A percentile compares a stretch with the other conserved stretches of the same genome.
These are phyloP conservation scores for Lycia hirtaria DNA, from an alignment of 2,888 invertebrate genomes.

Conservation along the genomic window DNA sequence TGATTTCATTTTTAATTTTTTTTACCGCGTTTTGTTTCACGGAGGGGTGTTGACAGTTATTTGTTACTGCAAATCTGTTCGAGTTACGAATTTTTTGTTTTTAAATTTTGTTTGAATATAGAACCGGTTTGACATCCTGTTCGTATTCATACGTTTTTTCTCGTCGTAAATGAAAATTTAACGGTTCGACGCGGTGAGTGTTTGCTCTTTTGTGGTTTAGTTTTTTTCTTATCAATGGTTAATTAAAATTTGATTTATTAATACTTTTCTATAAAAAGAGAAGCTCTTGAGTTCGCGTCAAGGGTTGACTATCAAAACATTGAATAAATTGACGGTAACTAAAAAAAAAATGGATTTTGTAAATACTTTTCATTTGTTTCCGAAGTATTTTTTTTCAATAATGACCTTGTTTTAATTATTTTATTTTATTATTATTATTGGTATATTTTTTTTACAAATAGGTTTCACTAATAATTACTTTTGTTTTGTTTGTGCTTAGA, in stretches of 20 bases:
- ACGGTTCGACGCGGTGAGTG: conserved; percentile 73
- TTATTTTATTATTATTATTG: too few relatives aligned
- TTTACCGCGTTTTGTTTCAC: conserved; percentile 79
- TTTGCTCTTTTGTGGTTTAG: conserved; percentile 77
- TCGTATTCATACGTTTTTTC: conserved; percentile 76
- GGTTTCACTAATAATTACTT: too few relatives aligned
- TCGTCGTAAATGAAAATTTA: conserved; percentile 74
- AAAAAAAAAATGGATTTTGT: not conserved
- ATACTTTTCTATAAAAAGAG: conserved; percentile 55
- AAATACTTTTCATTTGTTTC: not conserved
- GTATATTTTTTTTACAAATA: too few relatives aligned
- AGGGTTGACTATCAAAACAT: conserved; percentile 66
- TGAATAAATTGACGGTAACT: conserved; percentile 6
- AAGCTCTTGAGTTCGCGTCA: conserved; percentile 49
- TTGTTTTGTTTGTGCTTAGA: too few relatives aligned
- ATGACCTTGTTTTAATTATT: too few relatives aligned
- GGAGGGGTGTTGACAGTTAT: conserved; percentile 85
- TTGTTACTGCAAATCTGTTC: conserved; percentile 78
- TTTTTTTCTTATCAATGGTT: conserved; percentile 70
- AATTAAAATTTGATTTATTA: conserved; percentile 84
- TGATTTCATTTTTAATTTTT: conserved; percentile 75
- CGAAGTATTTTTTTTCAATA: not conserved
- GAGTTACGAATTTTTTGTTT: conserved; percentile 67
- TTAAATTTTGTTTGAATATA: conserved; percentile 71
- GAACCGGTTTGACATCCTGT: conserved; percentile 79